A percentile compares a stretch with the other conserved stretches of the same genome.
Evolutionary conservation across 2,888 invertebrate species (phyloP).

Genomic region (Mactromeris polynyma): DNA sequence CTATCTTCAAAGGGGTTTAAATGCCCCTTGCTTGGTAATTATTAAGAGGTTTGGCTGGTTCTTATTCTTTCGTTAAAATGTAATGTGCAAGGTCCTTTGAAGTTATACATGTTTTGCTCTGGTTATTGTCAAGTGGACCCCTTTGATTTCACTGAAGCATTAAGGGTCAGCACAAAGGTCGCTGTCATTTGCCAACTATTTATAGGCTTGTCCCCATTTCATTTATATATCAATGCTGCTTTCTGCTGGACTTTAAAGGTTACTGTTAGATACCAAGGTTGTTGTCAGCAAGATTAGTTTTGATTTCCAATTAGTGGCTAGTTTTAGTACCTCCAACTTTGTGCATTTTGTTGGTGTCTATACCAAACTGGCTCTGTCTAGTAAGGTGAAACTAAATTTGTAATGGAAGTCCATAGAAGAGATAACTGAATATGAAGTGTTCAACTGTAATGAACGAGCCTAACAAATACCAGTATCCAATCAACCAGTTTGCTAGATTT

Average conservation of each 20-base stretch:
- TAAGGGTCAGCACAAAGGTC: neutral
- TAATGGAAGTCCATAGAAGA: neutral
- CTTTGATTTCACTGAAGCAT: constrained; percentile 5
- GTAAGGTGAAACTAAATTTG: neutral
- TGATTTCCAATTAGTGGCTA: too few relatives aligned
- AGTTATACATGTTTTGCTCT: constrained; percentile 4
- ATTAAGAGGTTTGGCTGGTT: neutral
- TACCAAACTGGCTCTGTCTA: neutral
- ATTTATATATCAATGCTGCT: neutral
- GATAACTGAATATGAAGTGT: neutral
- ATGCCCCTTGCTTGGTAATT: neutral
- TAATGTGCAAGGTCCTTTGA: neutral
- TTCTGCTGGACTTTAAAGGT: too few relatives aligned
- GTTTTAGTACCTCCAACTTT: too few relatives aligned
- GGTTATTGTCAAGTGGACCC: neutral
- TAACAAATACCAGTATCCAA: neutral
- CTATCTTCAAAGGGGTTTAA: constrained; percentile 3
- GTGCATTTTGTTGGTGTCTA: neutral
- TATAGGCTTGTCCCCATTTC: neutral
- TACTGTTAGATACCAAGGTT: too few relatives aligned
- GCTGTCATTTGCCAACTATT: constrained; percentile 15
- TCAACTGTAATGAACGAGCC: too few relatives aligned
- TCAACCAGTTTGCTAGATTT: too few relatives aligned
- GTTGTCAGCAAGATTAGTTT: too few relatives aligned
- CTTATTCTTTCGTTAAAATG: neutral